Evolutionary conservation across 2,888 invertebrate species (phyloP).

Genomic region (Pseudanteris insignis): DNA sequence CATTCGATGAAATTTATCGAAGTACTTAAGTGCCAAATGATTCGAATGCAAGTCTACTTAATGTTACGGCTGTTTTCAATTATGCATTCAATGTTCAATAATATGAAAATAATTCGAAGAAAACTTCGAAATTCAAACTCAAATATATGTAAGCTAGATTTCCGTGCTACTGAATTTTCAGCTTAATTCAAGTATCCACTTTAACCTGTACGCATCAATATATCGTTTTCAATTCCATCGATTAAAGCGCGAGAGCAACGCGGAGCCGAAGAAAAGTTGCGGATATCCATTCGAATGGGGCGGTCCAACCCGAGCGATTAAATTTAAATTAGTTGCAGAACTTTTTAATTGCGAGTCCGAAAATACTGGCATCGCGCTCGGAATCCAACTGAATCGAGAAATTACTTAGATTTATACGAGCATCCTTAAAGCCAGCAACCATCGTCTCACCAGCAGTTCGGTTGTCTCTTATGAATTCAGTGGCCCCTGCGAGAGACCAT

Average conservation of each 20-base stretch:
- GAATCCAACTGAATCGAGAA: slow-evolving; percentile 27
- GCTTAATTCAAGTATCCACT: slow-evolving; percentile 12
- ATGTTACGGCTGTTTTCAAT: neutral
- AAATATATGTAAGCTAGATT: neutral
- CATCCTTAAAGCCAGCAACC: slow-evolving; percentile 12
- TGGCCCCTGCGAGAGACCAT: slow-evolving; percentile 51
- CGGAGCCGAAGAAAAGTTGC: slow-evolving; percentile 27
- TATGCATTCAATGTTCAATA: neutral
- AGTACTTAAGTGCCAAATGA: too few relatives aligned
- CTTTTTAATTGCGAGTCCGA: slow-evolving; percentile 65
- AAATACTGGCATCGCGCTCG: slow-evolving; percentile 49
- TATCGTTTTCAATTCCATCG: slow-evolving; percentile 11
- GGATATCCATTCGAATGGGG: slow-evolving; percentile 13
- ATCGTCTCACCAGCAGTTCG: slow-evolving; percentile 15
- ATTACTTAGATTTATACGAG: slow-evolving; percentile 52
- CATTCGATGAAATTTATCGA: too few relatives aligned
- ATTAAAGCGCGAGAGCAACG: slow-evolving; percentile 4
- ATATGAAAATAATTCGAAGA: neutral
- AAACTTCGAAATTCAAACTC: slow-evolving; percentile 2
- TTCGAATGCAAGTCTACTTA: too few relatives aligned
- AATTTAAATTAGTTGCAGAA: slow-evolving; percentile 64
- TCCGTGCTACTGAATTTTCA: neutral
- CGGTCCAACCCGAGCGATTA: slow-evolving; percentile 51
- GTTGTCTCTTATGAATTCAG: slow-evolving; percentile 50
- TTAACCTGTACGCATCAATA: slow-evolving; percentile 13